Evolutionary conservation across 2,797 vertebrate species (phyloP), one percentile per base, ranked within the genome.

Genomic region (Sebastolobus altivelis): DNA sequence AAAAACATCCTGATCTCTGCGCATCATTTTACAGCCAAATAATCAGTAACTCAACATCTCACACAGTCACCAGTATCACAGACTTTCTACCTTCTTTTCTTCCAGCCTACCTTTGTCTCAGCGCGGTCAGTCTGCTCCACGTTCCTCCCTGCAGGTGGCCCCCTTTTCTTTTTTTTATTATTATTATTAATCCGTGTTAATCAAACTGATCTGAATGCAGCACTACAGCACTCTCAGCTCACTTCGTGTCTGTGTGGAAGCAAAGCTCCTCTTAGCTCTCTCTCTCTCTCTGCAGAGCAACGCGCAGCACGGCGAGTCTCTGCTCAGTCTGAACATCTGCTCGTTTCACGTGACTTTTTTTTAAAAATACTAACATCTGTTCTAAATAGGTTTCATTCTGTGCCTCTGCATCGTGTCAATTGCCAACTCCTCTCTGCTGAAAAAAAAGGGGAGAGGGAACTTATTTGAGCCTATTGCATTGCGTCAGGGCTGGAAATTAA

Each of bases 331-430:
- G 92, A 93, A 97, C 97, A 98, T 98, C 97, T 99, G 97, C 97
- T 98, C 95, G 69, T 84, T 96, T 96, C 97, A 98, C 96, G 96
- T 98, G 97, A 98, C 97, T 96, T 95, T 92, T 49, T 60, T 84
- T 80, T 2, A 94, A 96, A 97, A 97, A 95, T 93, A 94, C 94
- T 92, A 96, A 97, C 98, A 98, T 98, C 97, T 98, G 97, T 96
- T 96, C 96, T 96, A 97, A 96, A 97, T 97, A 97, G 97, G 95
- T 96, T 96, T 95, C 95, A 95, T 97, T 97, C 96, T 95, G 95
- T 96, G 97, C 96, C 96, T 96, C 96, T 94, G 95, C 95, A 92
- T 95, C 95, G 95, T 94, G 95, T 96, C 96, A 93, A 94, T 95
- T 95, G 97, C 96, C 96, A 96, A 93, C 91, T 92, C 86, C 86